Percentiles rank a stretch among this genome's conserved stretches.
Conservation (phyloP, 2,888 invertebrate genomes). For the Dermolepida albohirtum region DNA sequence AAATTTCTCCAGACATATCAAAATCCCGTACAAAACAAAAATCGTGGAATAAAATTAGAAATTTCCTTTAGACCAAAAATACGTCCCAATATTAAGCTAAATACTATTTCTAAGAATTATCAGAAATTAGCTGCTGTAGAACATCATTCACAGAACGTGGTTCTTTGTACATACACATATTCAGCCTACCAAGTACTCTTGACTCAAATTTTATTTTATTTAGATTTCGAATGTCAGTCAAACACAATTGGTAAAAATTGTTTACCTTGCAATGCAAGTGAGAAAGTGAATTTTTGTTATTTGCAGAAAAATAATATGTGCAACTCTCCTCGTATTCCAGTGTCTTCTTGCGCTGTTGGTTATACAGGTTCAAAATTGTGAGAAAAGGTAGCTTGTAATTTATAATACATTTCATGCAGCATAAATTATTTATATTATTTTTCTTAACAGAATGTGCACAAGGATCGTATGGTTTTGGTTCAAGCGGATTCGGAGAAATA, state of each 20-base stretch:
- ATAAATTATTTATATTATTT: neutral
- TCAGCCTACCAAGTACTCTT: too few relatives aligned
- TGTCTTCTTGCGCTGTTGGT: constrained; percentile 19
- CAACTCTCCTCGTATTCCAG: neutral
- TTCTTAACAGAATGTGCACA: neutral
- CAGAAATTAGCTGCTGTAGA: too few relatives aligned
- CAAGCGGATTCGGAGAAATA: neutral
- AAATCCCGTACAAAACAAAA: too few relatives aligned
- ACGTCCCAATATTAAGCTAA: too few relatives aligned
- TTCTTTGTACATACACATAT: too few relatives aligned
- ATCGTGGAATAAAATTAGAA: too few relatives aligned
- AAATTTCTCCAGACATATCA: too few relatives aligned
- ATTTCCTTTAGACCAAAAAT: too few relatives aligned
- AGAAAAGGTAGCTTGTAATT: neutral
- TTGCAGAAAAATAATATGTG: constrained; percentile 1
- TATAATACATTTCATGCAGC: neutral
- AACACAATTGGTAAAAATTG: constrained; percentile 22
- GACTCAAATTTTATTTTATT: too few relatives aligned
- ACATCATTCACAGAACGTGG: too few relatives aligned
- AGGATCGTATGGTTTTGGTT: constrained; percentile 12
- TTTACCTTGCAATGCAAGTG: neutral
- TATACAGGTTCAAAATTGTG: neutral
- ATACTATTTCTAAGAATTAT: too few relatives aligned
- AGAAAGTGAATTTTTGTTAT: neutral
- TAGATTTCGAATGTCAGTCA: constrained; percentile 3